Percentiles rank a stretch among this genome's conserved stretches.
These are phyloP conservation scores for Pharmacophagus antenor DNA, from an alignment of 2,888 invertebrate species.

Conservation along the genomic window DNA sequence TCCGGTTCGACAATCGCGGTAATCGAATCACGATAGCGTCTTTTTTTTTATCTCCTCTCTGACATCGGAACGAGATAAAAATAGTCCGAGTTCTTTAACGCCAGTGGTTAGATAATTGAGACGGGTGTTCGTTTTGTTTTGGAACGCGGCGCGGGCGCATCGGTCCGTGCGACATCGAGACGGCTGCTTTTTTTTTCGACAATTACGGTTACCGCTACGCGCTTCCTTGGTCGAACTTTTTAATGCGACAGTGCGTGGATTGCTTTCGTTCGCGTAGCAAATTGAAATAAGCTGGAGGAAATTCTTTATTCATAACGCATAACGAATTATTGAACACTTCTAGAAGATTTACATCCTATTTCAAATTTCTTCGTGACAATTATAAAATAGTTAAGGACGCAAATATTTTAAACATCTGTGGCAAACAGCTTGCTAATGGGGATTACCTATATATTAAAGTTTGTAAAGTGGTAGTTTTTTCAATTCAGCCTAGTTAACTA, in stretches of 20 bases:
- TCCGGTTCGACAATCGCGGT: constrained; percentile 48
- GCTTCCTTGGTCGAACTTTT: constrained; percentile 31
- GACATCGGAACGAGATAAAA: constrained; percentile 45
- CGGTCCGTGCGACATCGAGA: constrained; percentile 33
- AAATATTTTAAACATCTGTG: too few species aligned
- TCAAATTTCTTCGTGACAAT: too few species aligned
- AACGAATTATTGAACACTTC: too few species aligned
- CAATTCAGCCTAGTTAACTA: too few species aligned
- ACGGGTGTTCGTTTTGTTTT: constrained; percentile 44
- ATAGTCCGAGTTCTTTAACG: constrained; percentile 57
- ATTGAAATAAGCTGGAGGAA: constrained; percentile 35
- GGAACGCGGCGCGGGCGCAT: constrained; percentile 31
- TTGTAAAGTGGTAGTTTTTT: too few species aligned
- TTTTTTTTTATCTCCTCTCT: constrained; percentile 38
- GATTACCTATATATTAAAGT: too few species aligned
- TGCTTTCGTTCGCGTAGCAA: constrained; percentile 42
- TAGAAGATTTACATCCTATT: too few species aligned
- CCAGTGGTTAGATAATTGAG: constrained; percentile 42
- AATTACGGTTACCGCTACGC: constrained; percentile 39
- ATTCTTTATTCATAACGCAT: constrained; percentile 48
- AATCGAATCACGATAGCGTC: constrained; percentile 55
- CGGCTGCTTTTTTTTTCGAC: constrained; percentile 47
- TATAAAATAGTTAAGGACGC: too few species aligned
- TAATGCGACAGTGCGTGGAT: constrained; percentile 26
- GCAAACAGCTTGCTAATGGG: too few species aligned